Conservation (phyloP, 1,140 invertebrate genomes). For the Platorchestia sp. region DNA sequence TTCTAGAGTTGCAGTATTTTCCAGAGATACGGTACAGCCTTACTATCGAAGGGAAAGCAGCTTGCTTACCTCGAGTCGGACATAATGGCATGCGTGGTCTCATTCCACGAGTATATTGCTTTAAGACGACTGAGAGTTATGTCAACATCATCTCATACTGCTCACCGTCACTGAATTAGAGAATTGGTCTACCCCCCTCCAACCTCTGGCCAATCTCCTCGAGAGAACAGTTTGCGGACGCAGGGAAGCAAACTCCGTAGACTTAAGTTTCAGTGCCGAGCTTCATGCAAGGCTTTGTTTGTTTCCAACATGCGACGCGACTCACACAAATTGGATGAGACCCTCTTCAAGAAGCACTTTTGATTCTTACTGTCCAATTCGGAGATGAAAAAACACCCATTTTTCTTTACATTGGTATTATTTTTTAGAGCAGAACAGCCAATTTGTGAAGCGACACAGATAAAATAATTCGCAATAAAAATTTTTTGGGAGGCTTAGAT, state of each 20-base stretch:
- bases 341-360: slow-evolving; percentile 34
- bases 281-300: slow-evolving; percentile 27
- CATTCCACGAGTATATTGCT: slow-evolving; percentile 49
- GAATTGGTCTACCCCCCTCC: slow-evolving; percentile 24
- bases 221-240: slow-evolving; percentile 37
- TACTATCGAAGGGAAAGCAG: neutral
- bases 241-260: slow-evolving; percentile 25
- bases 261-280: neutral
- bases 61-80: slow-evolving; percentile 25
- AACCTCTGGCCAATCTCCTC: neutral
- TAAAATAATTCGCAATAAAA: neutral
- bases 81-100: slow-evolving; percentile 41
- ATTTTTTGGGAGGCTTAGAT: neutral
- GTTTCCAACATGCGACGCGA: neutral
- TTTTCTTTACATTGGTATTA: neutral
- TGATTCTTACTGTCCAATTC: neutral
- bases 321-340: slow-evolving; percentile 45
- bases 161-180: slow-evolving; percentile 49
- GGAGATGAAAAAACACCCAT: neutral
- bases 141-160: slow-evolving; percentile 51
- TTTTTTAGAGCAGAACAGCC: neutral
- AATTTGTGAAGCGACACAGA: neutral
- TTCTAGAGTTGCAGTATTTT: neutral
- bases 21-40: neutral
- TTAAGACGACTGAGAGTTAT: slow-evolving; percentile 52